Evolutionary conservation across 2,888 invertebrate species (phyloP), one percentile per base, ranked within the genome.

Genomic region (Mythimna ferrago): DNA sequence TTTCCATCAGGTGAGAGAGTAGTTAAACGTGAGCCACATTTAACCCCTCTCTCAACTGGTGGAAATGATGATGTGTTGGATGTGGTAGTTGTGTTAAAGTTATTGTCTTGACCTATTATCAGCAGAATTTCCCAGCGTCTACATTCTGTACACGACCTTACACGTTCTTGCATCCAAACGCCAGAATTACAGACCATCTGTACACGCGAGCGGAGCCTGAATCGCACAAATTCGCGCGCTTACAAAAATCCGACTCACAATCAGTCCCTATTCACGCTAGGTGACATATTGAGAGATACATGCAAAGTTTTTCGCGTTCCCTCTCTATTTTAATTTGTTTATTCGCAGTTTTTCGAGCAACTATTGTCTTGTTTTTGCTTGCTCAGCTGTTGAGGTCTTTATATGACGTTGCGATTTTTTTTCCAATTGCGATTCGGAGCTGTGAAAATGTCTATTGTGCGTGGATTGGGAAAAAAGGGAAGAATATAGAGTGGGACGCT

Each of bases 191-290:
- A 86, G 81, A 86, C 86, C 85, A 87, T 87, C 85, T 83, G 86
- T 74, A 81, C 83, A 82, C 77, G 78, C 70, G 81, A 76, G 81
- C 71, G 78, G 76, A 72, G 87, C 76, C 75, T 88, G 91, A 91
- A 91, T 90, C 84, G 90, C 80, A 84, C 88, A 89, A 91, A 92
- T 91, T 89, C 89, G 85, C 80, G 75, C 87, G 88, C 88, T 89
- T 84, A 87, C 90, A 91, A 91, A 90, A 90, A 91, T 91, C 88
- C 88, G 85, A 86, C 84, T 87, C 89, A 90, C 92, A 92, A 93
- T 93, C 92, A 92, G 89, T 75, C 79, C 67, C 92, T 86, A 92
- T 92, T 92, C 91, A 90, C 70, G 51, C 54, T 65, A 71, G 69
- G 78, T 80, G 84, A 80, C 83, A 84, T 68, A 73, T 74, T 72